Evolutionary conservation across 1,140 invertebrate species (phyloP), one percentile per base, ranked within the genome.

Genomic region (Drosophila eugracilis): DNA sequence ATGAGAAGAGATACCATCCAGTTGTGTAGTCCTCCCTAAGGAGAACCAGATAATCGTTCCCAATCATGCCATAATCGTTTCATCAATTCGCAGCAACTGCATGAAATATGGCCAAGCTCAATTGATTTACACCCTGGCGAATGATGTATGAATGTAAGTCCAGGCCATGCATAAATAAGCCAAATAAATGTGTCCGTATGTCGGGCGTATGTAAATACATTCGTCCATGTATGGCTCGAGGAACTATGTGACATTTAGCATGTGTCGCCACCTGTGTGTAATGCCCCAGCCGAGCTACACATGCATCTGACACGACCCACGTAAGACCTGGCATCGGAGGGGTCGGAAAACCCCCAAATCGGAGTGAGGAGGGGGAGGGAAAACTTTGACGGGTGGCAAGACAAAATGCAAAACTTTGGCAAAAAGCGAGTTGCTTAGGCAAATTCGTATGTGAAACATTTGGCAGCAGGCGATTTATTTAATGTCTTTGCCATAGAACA

Each of bases 401-500:
- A 65, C 63, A 80, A 77, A 81, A 88, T 88, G 83, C 78, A 72
- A 88, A 88, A 88, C 59, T 81, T 84, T 84, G 62, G 53, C 72
- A 66, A 67, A 79, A 78, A 71, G 48, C 52, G 59, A 83, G 75
- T 78, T 85, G 74, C 83, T 86, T 85, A 86, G 81, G 77, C 83
- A 86, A 86, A 86, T 83, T 67, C 83, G 83, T 88, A 88, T 88
- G 75, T 78, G 83, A 88, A 78, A 89, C 83, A 88, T 88, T 88
- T 88, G 83, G 83, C 83, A 88, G 57, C 83, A 86, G 67, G 78
- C 83, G 83, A 88, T 88, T 88, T 88, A 88, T 88, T 88, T 88
- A 88, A 88, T 88, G 83, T 88, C 83, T 88, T 75, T 81, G 73
- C 66, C 72, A 71, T 73, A 49, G 71, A 45, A 58, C 21, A 34